Evolutionary conservation across 2,113 vertebrate genomes (phyloP).

Genomic region (Bettongia penicillata): DNA sequence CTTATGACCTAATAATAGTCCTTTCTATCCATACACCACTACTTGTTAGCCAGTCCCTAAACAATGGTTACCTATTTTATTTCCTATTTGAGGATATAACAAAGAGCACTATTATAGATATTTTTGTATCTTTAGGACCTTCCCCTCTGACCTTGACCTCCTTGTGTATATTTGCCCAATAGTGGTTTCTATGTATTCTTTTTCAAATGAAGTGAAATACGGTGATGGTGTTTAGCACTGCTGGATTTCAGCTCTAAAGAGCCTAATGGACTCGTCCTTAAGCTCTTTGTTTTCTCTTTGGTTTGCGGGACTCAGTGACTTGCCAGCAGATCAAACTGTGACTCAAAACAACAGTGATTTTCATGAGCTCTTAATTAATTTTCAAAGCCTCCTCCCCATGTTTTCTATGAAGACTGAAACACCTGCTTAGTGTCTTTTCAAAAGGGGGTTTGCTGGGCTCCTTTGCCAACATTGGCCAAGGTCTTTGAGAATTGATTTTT

Average conservation of each 20-base stretch:
- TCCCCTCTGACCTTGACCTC: background rate
- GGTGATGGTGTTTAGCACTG: background rate
- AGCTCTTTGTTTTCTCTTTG: background rate
- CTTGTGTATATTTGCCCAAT: background rate
- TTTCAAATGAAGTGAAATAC: background rate
- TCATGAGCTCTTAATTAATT: constrained; percentile 33
- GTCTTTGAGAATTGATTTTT: background rate
- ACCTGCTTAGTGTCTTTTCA: constrained; percentile 7
- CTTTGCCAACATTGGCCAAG: constrained; percentile 1
- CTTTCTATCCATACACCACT: background rate
- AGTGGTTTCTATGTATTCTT: background rate
- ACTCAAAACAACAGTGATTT: background rate
- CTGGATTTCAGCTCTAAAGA: background rate
- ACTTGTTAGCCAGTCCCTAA: background rate
- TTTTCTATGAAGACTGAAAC: constrained; percentile 29
- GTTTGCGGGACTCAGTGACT: background rate
- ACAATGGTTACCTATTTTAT: background rate
- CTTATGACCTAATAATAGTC: background rate
- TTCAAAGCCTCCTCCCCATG: constrained; percentile 15
- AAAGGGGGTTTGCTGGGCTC: background rate
- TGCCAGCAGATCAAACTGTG: background rate
- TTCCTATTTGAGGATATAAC: background rate
- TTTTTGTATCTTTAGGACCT: background rate
- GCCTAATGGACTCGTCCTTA: background rate
- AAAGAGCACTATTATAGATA: background rate